Evolutionary conservation across 2,888 invertebrate genomes (phyloP), one percentile per base, ranked within the genome.

Genomic region (Drosophila fulvimacula): DNA sequence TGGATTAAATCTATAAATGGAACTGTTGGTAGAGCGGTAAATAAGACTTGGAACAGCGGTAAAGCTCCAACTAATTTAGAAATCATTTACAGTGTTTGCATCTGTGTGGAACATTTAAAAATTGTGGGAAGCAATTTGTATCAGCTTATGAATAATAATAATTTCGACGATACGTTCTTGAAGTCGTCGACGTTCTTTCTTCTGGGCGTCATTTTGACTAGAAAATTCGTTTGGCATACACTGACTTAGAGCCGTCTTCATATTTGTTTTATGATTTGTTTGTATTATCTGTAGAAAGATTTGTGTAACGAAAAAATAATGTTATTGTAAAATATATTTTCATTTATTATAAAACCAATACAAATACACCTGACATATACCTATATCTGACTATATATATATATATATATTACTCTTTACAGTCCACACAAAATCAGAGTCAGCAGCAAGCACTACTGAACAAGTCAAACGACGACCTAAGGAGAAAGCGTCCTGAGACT

Each of bases 401-500:
- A 36, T 65, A 36, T 30, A 73, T 79, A 55, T 77, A 62, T 64
- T 81, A 81, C 81, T 83, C 59, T 74, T 89, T 90, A 64, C 90
- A 92, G 92, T 83, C 90, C 79, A 88, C 88, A 89, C 91, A 88
- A 84, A 91, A 91, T 88, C 91, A 90, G 79, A 90, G 81, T 76
- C 91, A 92, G 88, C 92, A 92, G 87, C 91, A 91, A 76, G 88
- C 90, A 83, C 87, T 91, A 84, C 88, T 92, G 81, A 91, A 91
- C 86, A 92, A 92, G 80, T 90, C 91, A 81, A 92, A 91, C 80
- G 95, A 94, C 93, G 96, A 96, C 93, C 95, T 95, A 86, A 94
- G 95, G 89, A 94, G 96, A 91, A 96, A 96, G 93, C 94, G 96
- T 92, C 95, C 95, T 91, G 96, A 96, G 91, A 96, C 97, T 79